Base-by-base conservation (phyloP, 2,797 vertebrate genomes). In the Sus cebifrons region DNA sequence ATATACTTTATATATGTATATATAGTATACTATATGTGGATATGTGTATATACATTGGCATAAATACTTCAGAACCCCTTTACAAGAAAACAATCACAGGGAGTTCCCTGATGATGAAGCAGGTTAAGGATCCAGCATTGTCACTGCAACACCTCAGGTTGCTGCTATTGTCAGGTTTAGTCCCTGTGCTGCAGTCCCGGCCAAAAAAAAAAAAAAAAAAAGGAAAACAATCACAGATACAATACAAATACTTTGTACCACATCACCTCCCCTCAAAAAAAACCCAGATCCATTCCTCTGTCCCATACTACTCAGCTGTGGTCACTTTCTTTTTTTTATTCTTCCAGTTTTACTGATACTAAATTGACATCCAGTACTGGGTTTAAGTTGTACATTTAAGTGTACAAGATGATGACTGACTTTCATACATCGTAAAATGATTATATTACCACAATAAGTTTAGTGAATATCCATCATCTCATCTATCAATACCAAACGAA, bases 1-100 rank as follows among this genome's bases (percentile, higher is more conserved):
- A 14, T 54, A 70, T 44, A 49, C 21, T 86, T 86, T 64, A 67
- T 54, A 67, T 86, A 32, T 81, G 32, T 27, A 23, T 60, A 64
- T 32, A n/a, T 60, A 64, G 56, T 56, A 71, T 32, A 73, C 17
- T 44, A 1, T 78, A 1, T 78, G 1, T 65, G 6, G 65, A 3
- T n/a, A 20, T 14, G 14, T 23, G 70, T 9, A 49, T 18, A 36
- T 15, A 73, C 36, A 40, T 49, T 49, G 44, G 9, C 44, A 52
- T 68, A 92, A 32, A 75, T 27, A 67, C 36, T 86, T 64, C n/a
- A 86, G 56, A 71, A 44, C n/a, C 13, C 14, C 71, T 90, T 95
- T 82, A 83, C 49, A 44, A 93, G 89, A 79, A 56, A 49, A 49
- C 44, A 49, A 49, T 49, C 44, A 49, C 44, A 49, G 44, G 44